Base-by-base conservation (phyloP, 1,140 invertebrate genomes). In the Penaeus chinensis region DNA sequence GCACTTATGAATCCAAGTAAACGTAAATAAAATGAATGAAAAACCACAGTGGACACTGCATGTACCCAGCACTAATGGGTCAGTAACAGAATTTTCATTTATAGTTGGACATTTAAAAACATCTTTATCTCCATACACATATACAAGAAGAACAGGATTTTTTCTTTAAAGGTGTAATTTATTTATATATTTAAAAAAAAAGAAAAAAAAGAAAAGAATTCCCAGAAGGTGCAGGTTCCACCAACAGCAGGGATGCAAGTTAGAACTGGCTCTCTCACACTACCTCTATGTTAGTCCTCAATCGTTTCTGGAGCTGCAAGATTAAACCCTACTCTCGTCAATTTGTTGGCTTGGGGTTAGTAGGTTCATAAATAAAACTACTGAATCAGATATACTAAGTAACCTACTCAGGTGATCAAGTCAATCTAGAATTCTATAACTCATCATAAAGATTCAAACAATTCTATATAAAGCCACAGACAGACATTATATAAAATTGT, bases 221-320 rank as follows among this genome's bases (percentile, higher is more conserved):
- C 20, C 62, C 63, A 66, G 61, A n/a, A n/a, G 32, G 84, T 85
- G 77, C 63, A 85, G 60, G 69, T 65, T 85, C 66, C 78, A 65
- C 42, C 78, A 85, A 65, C 69, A 60, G 60, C 66, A 54, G 60
- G 84, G 88, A 89, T 89, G 88, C 88, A 85, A 85, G 77, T 85
- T 65, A 85, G 85, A 89, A 89, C 84, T 85, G 84, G 83, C 88
- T 63, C 69, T 85, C 79, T 85, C 89, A 90, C 89, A 62, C 89
- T 90, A 89, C 87, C 89, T 90, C 89, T 85, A 90, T 81, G 84
- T 90, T 90, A 86, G 84, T 90, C 89, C 89, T 86, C 86, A 90
- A 87, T 69, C 89, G 87, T 82, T 90, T 90, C 86, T 90, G 89
- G 82, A 90, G 89, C 89, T 90, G 89, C 87, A 90, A 90, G 88